A percentile compares a stretch with the other conserved stretches of the same genome.
Conservation (phyloP, 2,113 vertebrate genomes). For the Alosa alosa region DNA sequence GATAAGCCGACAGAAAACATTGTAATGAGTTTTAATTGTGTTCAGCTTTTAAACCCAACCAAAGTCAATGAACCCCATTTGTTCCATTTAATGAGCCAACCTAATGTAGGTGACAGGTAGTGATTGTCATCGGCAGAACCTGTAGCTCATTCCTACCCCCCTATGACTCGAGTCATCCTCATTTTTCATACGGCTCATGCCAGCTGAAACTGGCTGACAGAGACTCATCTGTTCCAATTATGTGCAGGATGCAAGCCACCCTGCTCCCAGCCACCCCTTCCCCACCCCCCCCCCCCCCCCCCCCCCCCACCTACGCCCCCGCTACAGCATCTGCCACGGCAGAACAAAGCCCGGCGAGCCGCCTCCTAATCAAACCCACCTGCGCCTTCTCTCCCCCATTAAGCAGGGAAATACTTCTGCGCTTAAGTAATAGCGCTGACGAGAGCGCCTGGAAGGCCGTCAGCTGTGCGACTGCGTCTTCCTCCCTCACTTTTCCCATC, state of each 20-base stretch:
- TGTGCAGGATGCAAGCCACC: background rate
- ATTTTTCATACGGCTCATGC: constrained; percentile 15
- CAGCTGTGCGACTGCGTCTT: background rate
- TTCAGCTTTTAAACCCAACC: background rate
- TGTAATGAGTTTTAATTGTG: background rate
- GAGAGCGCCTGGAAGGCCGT: constrained; percentile 14
- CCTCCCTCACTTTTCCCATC: background rate
- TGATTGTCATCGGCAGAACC: background rate
- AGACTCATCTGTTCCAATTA: constrained; percentile 2
- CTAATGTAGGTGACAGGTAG: background rate
- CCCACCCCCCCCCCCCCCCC: background rate
- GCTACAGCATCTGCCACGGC: background rate
- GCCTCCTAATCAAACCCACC: constrained; percentile 30
- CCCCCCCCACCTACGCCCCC: background rate
- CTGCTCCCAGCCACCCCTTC: background rate
- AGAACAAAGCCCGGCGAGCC: constrained; percentile 14
- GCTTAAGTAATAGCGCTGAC: constrained; percentile 21
- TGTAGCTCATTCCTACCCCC: background rate
- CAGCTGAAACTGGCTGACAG: constrained; percentile 58
- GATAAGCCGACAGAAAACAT: background rate
- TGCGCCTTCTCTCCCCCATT: constrained; percentile 47
- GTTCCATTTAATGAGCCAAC: background rate
- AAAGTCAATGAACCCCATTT: background rate
- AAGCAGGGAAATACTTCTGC: constrained; percentile 40
- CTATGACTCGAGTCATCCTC: background rate